A percentile compares a stretch with the other conserved stretches of the same genome.
These are phyloP conservation scores for Prunella fulvescens DNA, from an alignment of 2,113 vertebrate species.

Conservation along the genomic window DNA sequence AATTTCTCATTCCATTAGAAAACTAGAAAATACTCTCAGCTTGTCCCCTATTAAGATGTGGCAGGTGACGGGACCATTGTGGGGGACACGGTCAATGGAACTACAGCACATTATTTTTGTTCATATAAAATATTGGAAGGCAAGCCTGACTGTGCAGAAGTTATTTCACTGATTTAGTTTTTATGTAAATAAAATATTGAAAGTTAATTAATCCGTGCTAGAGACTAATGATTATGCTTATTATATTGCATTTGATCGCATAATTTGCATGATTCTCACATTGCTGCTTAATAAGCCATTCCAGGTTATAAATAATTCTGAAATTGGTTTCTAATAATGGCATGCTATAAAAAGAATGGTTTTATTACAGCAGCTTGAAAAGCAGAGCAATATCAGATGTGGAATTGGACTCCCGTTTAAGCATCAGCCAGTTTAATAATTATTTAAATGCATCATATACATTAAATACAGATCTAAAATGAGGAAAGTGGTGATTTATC, in stretches of 20 bases:
- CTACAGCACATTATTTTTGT: constrained; percentile 80
- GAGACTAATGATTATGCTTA: constrained; percentile 90
- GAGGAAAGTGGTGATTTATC: constrained; percentile 58
- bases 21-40: constrained; percentile 88
- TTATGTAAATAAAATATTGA: constrained; percentile 91
- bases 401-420: constrained; percentile 68
- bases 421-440: constrained; percentile 70
- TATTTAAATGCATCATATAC: constrained; percentile 68
- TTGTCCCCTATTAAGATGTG: constrained; percentile 95
- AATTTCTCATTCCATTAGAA: constrained; percentile 94
- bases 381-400: constrained; percentile 64
- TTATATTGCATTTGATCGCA: constrained; percentile 88
- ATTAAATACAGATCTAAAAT: constrained; percentile 56
- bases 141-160: constrained; percentile 81
- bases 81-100: constrained; percentile 78
- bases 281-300: constrained; percentile 91
- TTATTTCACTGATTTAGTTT: constrained; percentile 90
- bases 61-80: constrained; percentile 88
- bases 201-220: constrained; percentile 83
- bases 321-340: constrained; percentile 89
- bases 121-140: constrained; percentile 82
- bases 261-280: constrained; percentile 94
- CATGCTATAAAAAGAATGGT: constrained; percentile 83
- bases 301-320: constrained; percentile 88
- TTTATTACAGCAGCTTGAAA: constrained; percentile 79